Percentiles rank a stretch among this genome's conserved stretches.
Conservation (phyloP, 2,113 vertebrate species). For the Amphiprion percula region DNA sequence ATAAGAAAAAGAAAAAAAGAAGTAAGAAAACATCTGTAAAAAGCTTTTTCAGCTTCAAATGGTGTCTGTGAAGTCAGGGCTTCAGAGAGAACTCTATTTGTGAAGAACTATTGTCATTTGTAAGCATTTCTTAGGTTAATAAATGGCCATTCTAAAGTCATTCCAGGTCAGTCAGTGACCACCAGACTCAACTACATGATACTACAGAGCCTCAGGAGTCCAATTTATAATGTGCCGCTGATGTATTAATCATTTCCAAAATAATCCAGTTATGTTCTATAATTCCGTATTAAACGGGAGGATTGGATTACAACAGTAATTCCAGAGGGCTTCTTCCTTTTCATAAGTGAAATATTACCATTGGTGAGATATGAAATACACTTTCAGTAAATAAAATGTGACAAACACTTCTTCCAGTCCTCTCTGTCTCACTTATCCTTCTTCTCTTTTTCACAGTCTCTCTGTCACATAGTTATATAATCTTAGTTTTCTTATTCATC, state of each 20-base stretch:
- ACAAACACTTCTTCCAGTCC: neutral
- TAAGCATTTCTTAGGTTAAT: neutral
- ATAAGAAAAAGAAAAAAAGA: no score
- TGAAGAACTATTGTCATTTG: slow-evolving; percentile 3
- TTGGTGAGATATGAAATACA: slow-evolving; percentile 8
- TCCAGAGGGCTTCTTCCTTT: neutral
- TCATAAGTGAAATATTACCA: slow-evolving; percentile 3
- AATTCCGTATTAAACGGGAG: slow-evolving; percentile 10
- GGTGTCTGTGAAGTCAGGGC: neutral
- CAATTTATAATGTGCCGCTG: slow-evolving; percentile 9
- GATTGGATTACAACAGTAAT: slow-evolving; percentile 38
- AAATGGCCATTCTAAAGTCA: neutral
- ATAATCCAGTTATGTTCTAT: slow-evolving; percentile 7
- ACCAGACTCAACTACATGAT: neutral
- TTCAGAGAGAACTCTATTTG: neutral
- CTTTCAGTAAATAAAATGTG: neutral
- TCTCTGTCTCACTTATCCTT: neutral
- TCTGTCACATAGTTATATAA: slow-evolving; percentile 60
- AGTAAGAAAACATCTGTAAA: no score
- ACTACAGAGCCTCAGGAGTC: neutral
- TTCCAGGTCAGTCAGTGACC: slow-evolving; percentile 17
- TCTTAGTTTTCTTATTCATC: slow-evolving; percentile 60
- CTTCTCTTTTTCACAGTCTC: slow-evolving; percentile 28
- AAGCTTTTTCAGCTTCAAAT: no score
- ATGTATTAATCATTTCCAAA: slow-evolving; percentile 5